Percentiles rank a stretch among this genome's conserved stretches.
These are phyloP conservation scores for Chlorops oryzae DNA, from an alignment of 1,140 invertebrate genomes.

Conservation along the genomic window DNA sequence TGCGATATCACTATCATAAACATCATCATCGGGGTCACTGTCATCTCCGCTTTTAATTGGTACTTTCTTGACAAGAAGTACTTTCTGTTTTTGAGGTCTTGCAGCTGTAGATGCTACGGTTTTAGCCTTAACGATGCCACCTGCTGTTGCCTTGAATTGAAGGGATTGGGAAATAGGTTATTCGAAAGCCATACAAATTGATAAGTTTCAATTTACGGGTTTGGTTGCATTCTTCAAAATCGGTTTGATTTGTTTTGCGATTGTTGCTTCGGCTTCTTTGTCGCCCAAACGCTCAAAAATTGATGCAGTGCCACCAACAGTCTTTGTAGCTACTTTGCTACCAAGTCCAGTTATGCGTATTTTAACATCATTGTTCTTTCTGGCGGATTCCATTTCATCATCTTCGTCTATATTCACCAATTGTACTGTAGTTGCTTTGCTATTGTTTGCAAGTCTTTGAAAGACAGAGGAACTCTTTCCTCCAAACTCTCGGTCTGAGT, in stretches of 20 bases:
- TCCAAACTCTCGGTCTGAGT: constrained; percentile 39
- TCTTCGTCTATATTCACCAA: constrained; percentile 2
- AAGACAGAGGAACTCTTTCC: constrained; percentile 33
- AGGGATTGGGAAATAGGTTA: too few species aligned
- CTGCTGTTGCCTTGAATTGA: too few species aligned
- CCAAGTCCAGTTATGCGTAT: constrained; percentile 9
- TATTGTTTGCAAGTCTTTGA: constrained; percentile 25
- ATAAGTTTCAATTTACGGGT: constrained; percentile 6
- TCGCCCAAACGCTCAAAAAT: constrained; percentile 42
- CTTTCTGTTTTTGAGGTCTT: constrained; percentile 33
- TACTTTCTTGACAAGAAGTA: constrained; percentile 43
- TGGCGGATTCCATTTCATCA: neutral
- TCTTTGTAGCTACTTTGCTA: neutral
- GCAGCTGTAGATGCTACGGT: constrained; percentile 12
- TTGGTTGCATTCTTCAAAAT: constrained; percentile 39
- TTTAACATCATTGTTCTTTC: constrained; percentile 7
- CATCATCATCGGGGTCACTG: constrained; percentile 14
- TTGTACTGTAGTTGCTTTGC: constrained; percentile 8
- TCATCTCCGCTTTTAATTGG: constrained; percentile 30
- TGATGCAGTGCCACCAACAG: constrained; percentile 22
- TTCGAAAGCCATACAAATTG: neutral
- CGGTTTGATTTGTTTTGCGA: constrained; percentile 40
- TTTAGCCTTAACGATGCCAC: constrained; percentile 36
- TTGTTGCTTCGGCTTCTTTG: constrained; percentile 16
- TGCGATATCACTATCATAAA: constrained; percentile 12